phyloP scores from a whole-genome alignment of 2,888 invertebrate species.

The Drosophila cracens region DNA sequence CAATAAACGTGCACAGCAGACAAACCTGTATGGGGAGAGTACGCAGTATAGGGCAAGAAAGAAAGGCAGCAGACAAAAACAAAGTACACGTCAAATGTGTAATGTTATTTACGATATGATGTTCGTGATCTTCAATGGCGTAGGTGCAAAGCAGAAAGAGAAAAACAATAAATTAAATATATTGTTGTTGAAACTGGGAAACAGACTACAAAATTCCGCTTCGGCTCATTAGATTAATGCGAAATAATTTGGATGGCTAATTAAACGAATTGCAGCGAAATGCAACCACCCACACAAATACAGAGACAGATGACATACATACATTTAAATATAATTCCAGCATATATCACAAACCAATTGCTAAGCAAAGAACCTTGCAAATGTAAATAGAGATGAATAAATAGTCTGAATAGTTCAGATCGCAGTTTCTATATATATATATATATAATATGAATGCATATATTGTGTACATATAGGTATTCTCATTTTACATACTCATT shows the following conservation, averaged over 20 bases:
- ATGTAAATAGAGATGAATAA: background rate
- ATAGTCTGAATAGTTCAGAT: background rate
- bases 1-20: conserved; percentile 8
- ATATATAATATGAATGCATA: background rate
- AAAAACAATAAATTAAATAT: conserved; percentile 11
- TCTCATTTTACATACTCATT: background rate
- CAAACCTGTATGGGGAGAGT: conserved; percentile 1
- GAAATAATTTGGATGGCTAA: conserved; percentile 1
- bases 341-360: background rate
- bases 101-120: conserved; percentile 21
- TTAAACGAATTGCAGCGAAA: conserved; percentile 6
- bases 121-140: conserved; percentile 45
- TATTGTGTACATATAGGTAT: background rate
- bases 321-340: conserved; percentile 35
- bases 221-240: conserved; percentile 20
- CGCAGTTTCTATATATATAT: background rate
- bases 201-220: conserved; percentile 25
- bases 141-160: conserved; percentile 10
- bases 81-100: conserved; percentile 40
- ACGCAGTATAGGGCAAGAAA: conserved; percentile 2
- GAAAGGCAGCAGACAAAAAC: conserved; percentile 6
- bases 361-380: background rate
- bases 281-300: conserved; percentile 1
- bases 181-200: conserved; percentile 30
- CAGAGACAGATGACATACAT: background rate